Evolutionary conservation across 1,140 invertebrate genomes (phyloP).

Genomic region (Chelonus insularis): DNA sequence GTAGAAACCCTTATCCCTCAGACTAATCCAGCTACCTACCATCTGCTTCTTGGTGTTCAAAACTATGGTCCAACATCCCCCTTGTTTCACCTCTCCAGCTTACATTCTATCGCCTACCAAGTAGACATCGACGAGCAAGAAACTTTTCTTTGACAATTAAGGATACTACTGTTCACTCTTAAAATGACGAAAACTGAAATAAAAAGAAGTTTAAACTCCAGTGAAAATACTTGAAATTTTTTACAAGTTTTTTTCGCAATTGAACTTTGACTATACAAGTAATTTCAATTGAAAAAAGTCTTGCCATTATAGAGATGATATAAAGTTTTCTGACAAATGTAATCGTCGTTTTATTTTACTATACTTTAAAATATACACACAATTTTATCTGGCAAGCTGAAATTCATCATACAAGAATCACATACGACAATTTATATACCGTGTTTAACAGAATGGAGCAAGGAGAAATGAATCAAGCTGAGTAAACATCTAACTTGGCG

Average conservation of each 20-base stretch:
- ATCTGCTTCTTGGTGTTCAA: constrained; percentile 26
- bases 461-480: constrained; percentile 59
- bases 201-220: neutral
- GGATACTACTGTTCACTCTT: neutral
- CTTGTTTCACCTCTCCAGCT: neutral
- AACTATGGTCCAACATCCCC: neutral
- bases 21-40: constrained; percentile 24
- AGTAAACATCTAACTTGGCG: constrained; percentile 59
- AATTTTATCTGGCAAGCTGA: no score
- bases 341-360: no score
- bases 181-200: neutral
- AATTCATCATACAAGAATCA: no score
- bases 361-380: no score
- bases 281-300: no score
- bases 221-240: neutral
- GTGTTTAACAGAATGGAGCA: constrained; percentile 22
- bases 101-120: neutral
- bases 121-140: constrained; percentile 22
- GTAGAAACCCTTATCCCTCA: constrained; percentile 2
- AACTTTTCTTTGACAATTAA: constrained; percentile 34
- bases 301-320: no score
- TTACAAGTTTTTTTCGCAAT: no score
- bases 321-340: no score
- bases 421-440: constrained; percentile 24
- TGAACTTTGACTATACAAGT: no score